These are phyloP conservation scores for Eumacrocentrus americanus DNA, from an alignment of 2,888 invertebrate species.

Conservation along the genomic window DNA sequence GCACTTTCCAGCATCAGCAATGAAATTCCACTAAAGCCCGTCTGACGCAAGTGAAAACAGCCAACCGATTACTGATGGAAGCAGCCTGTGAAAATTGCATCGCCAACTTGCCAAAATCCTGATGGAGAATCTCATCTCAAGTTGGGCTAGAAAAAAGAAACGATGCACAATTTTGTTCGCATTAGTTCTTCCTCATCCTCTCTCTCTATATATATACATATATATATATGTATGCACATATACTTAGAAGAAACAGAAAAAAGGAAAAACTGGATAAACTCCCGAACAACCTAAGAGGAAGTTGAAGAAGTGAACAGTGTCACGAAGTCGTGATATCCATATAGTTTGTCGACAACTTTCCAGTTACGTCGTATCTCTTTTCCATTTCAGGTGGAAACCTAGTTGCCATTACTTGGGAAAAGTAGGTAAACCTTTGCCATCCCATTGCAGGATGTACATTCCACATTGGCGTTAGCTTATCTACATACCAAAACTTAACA, in stretches of 20 bases:
- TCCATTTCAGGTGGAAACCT: neutral
- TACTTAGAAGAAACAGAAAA: neutral
- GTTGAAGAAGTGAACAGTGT: neutral
- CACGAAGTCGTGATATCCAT: neutral
- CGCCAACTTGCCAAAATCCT: neutral
- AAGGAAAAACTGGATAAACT: neutral
- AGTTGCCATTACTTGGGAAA: too few species aligned
- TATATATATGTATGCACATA: too few species aligned
- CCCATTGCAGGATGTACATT: conserved; percentile 7
- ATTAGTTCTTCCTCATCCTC: too few species aligned
- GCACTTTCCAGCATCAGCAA: neutral
- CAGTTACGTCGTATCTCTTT: neutral
- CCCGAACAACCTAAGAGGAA: neutral
- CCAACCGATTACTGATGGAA: neutral
- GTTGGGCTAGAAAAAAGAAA: neutral
- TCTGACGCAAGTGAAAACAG: neutral
- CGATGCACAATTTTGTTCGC: neutral
- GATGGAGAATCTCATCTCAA: neutral
- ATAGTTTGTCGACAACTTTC: conserved; percentile 1
- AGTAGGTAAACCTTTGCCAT: too few species aligned
- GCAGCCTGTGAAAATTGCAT: neutral
- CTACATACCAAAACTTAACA: conserved; percentile 27
- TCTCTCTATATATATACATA: too few species aligned
- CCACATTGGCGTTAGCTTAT: conserved; percentile 22
- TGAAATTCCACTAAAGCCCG: neutral